These are phyloP conservation scores for Cyclina sinensis DNA, from an alignment of 1,140 invertebrate genomes.

Conservation along the genomic window DNA sequence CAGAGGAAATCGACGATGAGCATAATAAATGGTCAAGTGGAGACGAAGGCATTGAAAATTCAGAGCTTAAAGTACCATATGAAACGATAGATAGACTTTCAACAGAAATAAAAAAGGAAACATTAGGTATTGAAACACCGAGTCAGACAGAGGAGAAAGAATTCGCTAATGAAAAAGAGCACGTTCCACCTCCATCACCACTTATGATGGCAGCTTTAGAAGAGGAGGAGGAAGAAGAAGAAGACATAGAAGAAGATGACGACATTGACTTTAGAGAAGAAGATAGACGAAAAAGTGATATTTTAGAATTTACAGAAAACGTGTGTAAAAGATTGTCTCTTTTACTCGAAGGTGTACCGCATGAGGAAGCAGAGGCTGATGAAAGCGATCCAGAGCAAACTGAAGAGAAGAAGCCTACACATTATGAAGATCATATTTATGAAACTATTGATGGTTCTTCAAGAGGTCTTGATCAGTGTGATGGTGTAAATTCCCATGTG, in stretches of 20 bases:
- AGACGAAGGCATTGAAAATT: not conserved
- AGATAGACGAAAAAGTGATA: constrained; percentile 45
- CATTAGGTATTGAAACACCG: not conserved
- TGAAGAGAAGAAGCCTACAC: not conserved
- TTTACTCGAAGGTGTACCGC: constrained; percentile 4
- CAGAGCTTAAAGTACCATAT: constrained; percentile 21
- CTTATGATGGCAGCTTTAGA: constrained; percentile 13
- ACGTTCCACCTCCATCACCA: constrained; percentile 53
- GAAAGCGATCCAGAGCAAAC: not conserved
- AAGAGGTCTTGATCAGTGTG: not conserved
- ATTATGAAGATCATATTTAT: constrained; percentile 33
- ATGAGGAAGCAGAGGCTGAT: not conserved
- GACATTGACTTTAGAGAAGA: constrained; percentile 23
- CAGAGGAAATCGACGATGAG: not conserved
- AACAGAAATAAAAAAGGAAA: constrained; percentile 5
- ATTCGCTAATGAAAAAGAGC: not conserved
- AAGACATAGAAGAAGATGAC: constrained; percentile 11
- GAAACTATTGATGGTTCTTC: not conserved
- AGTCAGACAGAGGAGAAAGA: not conserved
- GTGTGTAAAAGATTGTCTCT: constrained; percentile 60
- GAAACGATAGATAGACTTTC: constrained; percentile 7
- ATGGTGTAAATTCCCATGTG: not conserved
- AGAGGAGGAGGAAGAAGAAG: constrained; percentile 59
- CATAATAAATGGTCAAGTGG: not conserved
- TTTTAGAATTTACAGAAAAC: constrained; percentile 63